Base-by-base conservation (phyloP, 92 coral and sea anemone species). In the Phenganax subtilis region DNA sequence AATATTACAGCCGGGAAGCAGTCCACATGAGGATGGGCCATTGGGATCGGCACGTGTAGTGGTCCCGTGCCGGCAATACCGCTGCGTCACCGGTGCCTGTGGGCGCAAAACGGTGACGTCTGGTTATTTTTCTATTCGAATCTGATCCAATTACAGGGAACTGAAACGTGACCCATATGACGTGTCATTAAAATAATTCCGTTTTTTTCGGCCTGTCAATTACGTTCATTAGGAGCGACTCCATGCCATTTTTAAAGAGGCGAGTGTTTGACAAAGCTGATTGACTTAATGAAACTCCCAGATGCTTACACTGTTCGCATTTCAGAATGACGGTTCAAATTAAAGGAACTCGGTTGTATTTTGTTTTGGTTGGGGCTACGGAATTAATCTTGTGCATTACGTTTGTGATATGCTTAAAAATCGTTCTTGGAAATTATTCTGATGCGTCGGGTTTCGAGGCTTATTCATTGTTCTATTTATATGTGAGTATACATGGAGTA, bases 381-480 rank as follows among this genome's bases (percentile, higher is more conserved):
- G 77, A 52, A 29, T 29, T 73, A 14, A 10, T 53, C 62, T 8
- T 73, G 20, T 53, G 58, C 54, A 12, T 73, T 4, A 54, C 51
- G 51, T 73, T 73, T 20, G 62, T 73, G 54, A 54, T 55, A n/a
- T 73, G 77, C 51, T 51, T 37, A 7, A 55, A 55, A 52, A 54
- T 73, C 15, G 77, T 73, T 10, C 77, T 73, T 37, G 54, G 54
- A 12, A 73, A 55, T 16, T 73, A 73, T 54, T 55, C 62, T 27
- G 55, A 16, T 37, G 51, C 0, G 15, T 14, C 77, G 0, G 77
- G 77, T 20, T 25, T 25, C 44, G 30, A 55, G 8, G 37, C 54
- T 17, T 73, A 73, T 29, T 53, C 77, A 10, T 47, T 73, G 62
- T 73, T 73, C 51, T 55, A 53, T 20, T n/a, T 73, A 53, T 73